Evolutionary conservation across 2,797 vertebrate species (phyloP).

Genomic region (Helostoma temminkii): DNA sequence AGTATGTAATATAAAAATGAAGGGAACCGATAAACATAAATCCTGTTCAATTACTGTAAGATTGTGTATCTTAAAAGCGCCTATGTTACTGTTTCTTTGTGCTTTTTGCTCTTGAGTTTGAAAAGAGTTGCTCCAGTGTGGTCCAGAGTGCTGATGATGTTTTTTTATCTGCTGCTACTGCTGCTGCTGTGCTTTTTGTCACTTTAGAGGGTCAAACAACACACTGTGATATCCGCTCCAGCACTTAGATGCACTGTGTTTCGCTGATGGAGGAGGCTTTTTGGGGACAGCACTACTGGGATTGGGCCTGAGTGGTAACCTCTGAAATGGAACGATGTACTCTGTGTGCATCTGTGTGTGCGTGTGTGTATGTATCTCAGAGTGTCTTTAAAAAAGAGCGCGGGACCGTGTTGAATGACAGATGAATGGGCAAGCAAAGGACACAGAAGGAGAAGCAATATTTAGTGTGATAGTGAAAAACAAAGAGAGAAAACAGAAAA

Average conservation of each 20-base stretch:
- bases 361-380: not conserved
- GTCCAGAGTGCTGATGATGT: slow-evolving; percentile 62
- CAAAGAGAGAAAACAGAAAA: slow-evolving; percentile 6
- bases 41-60: slow-evolving; percentile 22
- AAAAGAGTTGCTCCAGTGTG: slow-evolving; percentile 44
- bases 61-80: slow-evolving; percentile 4
- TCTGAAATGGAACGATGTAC: slow-evolving; percentile 65
- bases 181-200: slow-evolving; percentile 60
- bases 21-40: slow-evolving; percentile 14
- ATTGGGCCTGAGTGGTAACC: slow-evolving; percentile 64
- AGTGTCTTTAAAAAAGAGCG: slow-evolving; percentile 54
- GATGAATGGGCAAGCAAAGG: slow-evolving; percentile 51
- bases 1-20: slow-evolving; percentile 22
- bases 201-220: slow-evolving; percentile 72
- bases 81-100: not conserved
- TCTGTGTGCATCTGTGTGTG: slow-evolving; percentile 1
- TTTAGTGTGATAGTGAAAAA: slow-evolving; percentile 37
- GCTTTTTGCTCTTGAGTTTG: slow-evolving; percentile 33
- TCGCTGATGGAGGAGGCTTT: slow-evolving; percentile 70
- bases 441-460: slow-evolving; percentile 37
- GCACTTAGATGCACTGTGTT: slow-evolving; percentile 62
- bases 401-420: slow-evolving; percentile 55
- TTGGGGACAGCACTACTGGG: slow-evolving; percentile 75
- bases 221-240: slow-evolving; percentile 61
- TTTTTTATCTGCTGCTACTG: slow-evolving; percentile 44